Conservation (phyloP, 2,113 vertebrate species). For the Channa maculata region DNA sequence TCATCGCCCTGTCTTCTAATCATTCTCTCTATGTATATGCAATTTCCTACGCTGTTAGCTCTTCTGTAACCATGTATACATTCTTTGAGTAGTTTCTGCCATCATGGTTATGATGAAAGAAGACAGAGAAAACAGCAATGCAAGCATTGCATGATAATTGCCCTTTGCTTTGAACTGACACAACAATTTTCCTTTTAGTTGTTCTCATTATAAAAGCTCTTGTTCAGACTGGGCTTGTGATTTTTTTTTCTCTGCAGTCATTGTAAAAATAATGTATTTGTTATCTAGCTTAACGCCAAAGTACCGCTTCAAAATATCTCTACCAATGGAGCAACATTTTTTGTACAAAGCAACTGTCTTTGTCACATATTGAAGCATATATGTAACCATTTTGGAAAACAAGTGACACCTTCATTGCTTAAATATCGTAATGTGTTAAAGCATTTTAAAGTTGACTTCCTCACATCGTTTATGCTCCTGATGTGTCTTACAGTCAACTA, state of each 20-base stretch:
- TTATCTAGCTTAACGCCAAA: slow-evolving; percentile 40
- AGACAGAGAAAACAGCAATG: slow-evolving; percentile 54
- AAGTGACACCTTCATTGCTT: slow-evolving; percentile 11
- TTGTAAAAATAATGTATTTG: slow-evolving; percentile 56
- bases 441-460: slow-evolving; percentile 41
- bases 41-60: slow-evolving; percentile 27
- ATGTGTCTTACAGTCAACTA: slow-evolving; percentile 32
- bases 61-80: slow-evolving; percentile 39
- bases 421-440: slow-evolving; percentile 38
- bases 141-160: slow-evolving; percentile 64
- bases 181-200: slow-evolving; percentile 59
- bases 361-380: slow-evolving; percentile 29
- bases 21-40: slow-evolving; percentile 26
- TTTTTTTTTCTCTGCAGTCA: slow-evolving; percentile 36
- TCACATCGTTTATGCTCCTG: slow-evolving; percentile 32
- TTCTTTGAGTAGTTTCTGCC: slow-evolving; percentile 40
- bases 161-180: slow-evolving; percentile 63
- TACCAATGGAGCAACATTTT: slow-evolving; percentile 9
- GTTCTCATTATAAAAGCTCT: slow-evolving; percentile 64
- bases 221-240: slow-evolving; percentile 54
- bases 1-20: slow-evolving; percentile 32
- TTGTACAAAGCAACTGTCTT: slow-evolving; percentile 33
- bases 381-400: slow-evolving; percentile 42
- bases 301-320: slow-evolving; percentile 36
- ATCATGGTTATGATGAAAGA: slow-evolving; percentile 61